These are phyloP conservation scores for Oreochromis mossambicus DNA, from an alignment of 2,797 vertebrate species.

Conservation along the genomic window DNA sequence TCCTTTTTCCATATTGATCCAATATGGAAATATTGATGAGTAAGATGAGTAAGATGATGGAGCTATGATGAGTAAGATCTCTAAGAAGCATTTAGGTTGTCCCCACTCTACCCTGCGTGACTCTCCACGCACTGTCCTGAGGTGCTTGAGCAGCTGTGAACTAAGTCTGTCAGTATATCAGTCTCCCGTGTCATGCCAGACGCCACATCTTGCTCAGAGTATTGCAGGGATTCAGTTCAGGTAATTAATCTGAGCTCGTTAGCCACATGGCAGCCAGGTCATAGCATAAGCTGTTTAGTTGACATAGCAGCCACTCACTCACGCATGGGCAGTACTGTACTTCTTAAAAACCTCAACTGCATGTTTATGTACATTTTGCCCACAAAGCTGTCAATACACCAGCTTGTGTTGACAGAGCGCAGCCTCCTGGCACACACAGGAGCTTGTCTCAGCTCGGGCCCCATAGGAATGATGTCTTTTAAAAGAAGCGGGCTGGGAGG, in stretches of 20 bases:
- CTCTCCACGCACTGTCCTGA: slow-evolving; percentile 31
- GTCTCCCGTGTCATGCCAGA: slow-evolving; percentile 51
- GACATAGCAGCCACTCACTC: slow-evolving; percentile 5
- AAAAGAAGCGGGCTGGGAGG: slow-evolving; percentile 6
- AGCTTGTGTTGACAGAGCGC: slow-evolving; percentile 29
- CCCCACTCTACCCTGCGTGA: slow-evolving; percentile 4
- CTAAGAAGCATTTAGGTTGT: slow-evolving; percentile 29
- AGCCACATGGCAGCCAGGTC: slow-evolving; percentile 54
- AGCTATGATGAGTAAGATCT: not conserved
- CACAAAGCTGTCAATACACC: not conserved
- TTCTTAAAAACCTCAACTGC: not conserved
- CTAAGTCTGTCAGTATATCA: slow-evolving; percentile 45
- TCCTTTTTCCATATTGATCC: too few relatives aligned
- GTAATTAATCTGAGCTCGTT: slow-evolving; percentile 68
- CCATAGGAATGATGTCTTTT: slow-evolving; percentile 31
- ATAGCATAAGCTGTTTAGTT: not conserved
- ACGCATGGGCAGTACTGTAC: not conserved
- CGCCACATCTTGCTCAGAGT: slow-evolving; percentile 45
- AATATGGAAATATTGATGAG: too few relatives aligned
- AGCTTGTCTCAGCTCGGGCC: slow-evolving; percentile 30
- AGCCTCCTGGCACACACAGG: slow-evolving; percentile 4
- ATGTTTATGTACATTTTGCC: not conserved
- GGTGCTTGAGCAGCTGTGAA: slow-evolving; percentile 51
- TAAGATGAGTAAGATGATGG: too few relatives aligned
- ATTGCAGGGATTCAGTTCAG: slow-evolving; percentile 49